Evolutionary conservation across 1,140 invertebrate genomes (phyloP).

Genomic region (Parasteatoda tepidariorum): DNA sequence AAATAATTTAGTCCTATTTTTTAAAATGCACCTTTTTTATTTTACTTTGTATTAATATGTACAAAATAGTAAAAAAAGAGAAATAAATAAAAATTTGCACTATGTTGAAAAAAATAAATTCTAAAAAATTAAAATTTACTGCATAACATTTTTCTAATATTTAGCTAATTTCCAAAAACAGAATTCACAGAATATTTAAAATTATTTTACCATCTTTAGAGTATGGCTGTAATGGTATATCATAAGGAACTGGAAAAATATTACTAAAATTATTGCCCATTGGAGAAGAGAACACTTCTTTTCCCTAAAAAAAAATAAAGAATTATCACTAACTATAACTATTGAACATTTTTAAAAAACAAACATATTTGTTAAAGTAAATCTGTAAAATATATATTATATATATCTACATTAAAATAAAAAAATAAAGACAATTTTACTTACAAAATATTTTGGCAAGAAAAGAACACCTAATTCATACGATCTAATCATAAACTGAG

Average conservation of each 20-base stretch:
- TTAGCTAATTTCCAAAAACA: too few species aligned
- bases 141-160: background rate
- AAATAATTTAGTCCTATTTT: too few species aligned
- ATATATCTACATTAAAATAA: constrained; percentile 52
- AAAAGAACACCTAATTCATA: constrained; percentile 94
- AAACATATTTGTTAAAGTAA: background rate
- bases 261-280: constrained; percentile 26
- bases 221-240: constrained; percentile 80
- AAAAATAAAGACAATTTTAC: constrained; percentile 65
- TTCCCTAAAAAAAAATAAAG: constrained; percentile 67
- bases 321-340: too few species aligned
- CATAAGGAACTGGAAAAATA: constrained; percentile 81
- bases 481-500: constrained; percentile 81
- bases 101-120: too few species aligned
- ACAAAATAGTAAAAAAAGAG: too few species aligned
- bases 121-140: too few species aligned
- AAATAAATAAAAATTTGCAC: too few species aligned
- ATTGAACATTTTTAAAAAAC: too few species aligned
- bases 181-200: too few species aligned
- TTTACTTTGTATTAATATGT: too few species aligned
- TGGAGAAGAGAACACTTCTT: constrained; percentile 66
- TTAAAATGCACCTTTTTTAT: too few species aligned
- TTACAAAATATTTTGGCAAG: constrained; percentile 85
- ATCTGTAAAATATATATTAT: too few species aligned
- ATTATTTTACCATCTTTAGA: constrained; percentile 60